Conservation (phyloP, 2,113 vertebrate genomes). For the Formicarius rufipectus region DNA sequence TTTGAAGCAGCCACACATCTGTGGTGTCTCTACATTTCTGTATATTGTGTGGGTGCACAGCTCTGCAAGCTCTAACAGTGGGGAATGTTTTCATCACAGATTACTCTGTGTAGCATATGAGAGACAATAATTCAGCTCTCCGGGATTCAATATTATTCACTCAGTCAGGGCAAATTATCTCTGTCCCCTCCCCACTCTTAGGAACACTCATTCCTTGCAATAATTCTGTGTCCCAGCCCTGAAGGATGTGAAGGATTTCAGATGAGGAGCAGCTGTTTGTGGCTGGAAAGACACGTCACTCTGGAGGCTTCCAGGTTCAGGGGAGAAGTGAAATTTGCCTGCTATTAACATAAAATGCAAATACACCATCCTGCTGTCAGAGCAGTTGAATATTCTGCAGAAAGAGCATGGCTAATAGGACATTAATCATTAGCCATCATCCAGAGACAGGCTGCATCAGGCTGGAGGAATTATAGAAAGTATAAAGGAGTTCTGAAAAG, state of each 20-base stretch:
- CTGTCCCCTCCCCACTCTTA: neutral
- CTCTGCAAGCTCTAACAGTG: neutral
- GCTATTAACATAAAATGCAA: neutral
- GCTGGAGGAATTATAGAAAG: neutral
- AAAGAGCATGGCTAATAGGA: neutral
- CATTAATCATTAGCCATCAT: neutral
- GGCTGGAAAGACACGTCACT: neutral
- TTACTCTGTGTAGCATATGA: neutral
- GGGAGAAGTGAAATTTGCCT: neutral
- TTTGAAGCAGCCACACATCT: neutral
- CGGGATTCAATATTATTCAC: neutral
- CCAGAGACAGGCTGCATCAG: neutral
- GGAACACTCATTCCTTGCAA: neutral
- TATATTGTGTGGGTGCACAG: fast-evolving
- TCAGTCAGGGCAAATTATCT: neutral
- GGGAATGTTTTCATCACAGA: neutral
- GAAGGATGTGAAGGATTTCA: neutral
- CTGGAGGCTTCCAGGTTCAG: neutral
- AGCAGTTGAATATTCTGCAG: neutral
- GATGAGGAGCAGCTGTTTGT: neutral
- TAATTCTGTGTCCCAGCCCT: neutral
- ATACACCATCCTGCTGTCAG: neutral
- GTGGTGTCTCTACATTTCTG: fast-evolving
- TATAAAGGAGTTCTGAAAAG: neutral
- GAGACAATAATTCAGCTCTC: neutral